Evolutionary conservation across 1,140 invertebrate genomes (phyloP).

Genomic region (Drosophila takahashii): DNA sequence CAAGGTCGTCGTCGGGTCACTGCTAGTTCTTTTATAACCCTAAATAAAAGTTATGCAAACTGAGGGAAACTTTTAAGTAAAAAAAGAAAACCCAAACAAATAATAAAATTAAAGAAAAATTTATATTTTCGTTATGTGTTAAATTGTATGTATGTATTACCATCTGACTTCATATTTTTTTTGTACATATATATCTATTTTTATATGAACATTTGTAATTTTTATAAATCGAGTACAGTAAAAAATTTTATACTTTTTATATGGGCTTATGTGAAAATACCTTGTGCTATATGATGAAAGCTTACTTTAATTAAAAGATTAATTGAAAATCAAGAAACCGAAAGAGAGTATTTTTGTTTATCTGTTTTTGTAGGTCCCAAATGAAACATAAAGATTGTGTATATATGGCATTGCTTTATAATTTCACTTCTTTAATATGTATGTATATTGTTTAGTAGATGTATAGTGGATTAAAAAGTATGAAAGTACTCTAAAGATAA

Average conservation of each 20-base stretch:
- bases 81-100: background rate
- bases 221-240: conserved; percentile 65
- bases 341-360: conserved; percentile 65
- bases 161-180: conserved; percentile 74
- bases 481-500: conserved; percentile 1
- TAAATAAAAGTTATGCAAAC: conserved; percentile 8
- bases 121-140: conserved; percentile 47
- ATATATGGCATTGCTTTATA: conserved; percentile 21
- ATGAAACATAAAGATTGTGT: conserved; percentile 13
- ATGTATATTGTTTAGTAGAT: conserved; percentile 19
- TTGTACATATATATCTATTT: conserved; percentile 77
- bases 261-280: conserved; percentile 74
- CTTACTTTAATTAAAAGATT: conserved; percentile 64
- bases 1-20: conserved; percentile 10
- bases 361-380: conserved; percentile 3
- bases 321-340: conserved; percentile 30
- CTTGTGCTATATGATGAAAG: conserved; percentile 73
- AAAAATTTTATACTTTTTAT: conserved; percentile 79
- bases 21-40: conserved; percentile 13
- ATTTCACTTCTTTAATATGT: conserved; percentile 14
- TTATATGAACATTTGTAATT: conserved; percentile 80
- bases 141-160: conserved; percentile 62
- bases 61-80: background rate
- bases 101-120: conserved; percentile 9
- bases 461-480: conserved; percentile 1